Base-by-base conservation (phyloP, 2,888 invertebrate genomes). In the Spialia ferax region DNA sequence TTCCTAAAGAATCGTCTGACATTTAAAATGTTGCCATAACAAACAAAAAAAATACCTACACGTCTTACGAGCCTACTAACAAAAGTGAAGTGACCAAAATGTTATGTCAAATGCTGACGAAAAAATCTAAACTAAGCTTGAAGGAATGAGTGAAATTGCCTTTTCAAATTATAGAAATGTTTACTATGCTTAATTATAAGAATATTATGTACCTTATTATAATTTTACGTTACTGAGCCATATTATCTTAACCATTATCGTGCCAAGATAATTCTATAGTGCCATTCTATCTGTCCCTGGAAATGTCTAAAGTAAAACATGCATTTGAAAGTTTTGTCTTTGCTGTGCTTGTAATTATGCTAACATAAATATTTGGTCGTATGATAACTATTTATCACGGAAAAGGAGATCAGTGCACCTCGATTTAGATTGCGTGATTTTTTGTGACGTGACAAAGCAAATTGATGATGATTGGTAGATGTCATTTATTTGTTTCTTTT, bases 231-330 rank as follows among this genome's bases (percentile, higher is more conserved):
- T 55, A 62, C 52, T 62, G 62, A 62, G 62, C 62, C 38, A 62
- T 61, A 48, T 52, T 26, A 52, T 38, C 38, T 54, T 62, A 38
- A 54, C 18, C 38, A 35, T 38, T 54, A 54, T 54, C 52, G 38
- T 60, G 52, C 42, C 50, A 52, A 52, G 26, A 59, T 59, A 65
- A 26, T 56, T 59, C 52, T 48, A 59, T 29, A 59, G 52, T 65
- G 38, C 65, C 50, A 15, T 59, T 65, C 59, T 59, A 26, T 50
- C 64, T 2, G 15, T 35, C n/a, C 29, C 26, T 15, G 20, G n/a
- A 52, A 66, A 26, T 54, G n/a, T 29, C 48, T 61, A 35, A 62
- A 62, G 29, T 20, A 29, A 61, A 57, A 22, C n/a, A 13, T 38
- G 10, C 2, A 10, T 32, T 8, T 15, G n/a, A 54, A 54, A 54